Evolutionary conservation across 2,888 invertebrate species (phyloP).

Genomic region (Dynastes tityus): DNA sequence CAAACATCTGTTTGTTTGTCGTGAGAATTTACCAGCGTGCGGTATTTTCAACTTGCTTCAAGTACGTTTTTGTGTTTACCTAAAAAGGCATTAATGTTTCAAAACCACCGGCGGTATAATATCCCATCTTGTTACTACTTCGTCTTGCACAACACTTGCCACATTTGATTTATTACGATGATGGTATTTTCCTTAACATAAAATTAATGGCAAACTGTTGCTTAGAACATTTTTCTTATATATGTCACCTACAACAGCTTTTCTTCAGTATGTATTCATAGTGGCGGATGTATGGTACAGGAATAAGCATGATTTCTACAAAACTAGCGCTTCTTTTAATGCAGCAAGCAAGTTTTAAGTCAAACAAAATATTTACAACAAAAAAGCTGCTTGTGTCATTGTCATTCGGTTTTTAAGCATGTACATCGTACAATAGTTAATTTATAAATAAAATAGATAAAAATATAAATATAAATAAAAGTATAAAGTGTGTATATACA

Average conservation of each 20-base stretch:
- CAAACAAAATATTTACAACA: too few species aligned
- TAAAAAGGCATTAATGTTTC: slow-evolving; percentile 39
- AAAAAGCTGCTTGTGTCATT: too few species aligned
- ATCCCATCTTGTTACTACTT: neutral
- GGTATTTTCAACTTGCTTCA: slow-evolving; percentile 34
- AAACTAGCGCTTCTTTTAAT: too few species aligned
- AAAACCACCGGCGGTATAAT: neutral
- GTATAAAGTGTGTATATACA: too few species aligned
- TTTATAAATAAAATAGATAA: too few species aligned
- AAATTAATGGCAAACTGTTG: neutral
- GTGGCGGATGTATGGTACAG: too few species aligned
- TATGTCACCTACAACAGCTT: neutral
- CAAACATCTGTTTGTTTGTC: slow-evolving; percentile 42
- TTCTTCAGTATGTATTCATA: neutral
- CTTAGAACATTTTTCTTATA: neutral
- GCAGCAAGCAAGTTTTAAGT: too few species aligned
- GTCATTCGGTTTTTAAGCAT: too few species aligned
- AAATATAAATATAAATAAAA: too few species aligned
- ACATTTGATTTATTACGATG: slow-evolving; percentile 19
- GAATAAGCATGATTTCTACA: too few species aligned
- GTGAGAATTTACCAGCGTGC: slow-evolving; percentile 29
- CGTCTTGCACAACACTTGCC: neutral
- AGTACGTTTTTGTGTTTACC: slow-evolving; percentile 39
- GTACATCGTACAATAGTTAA: too few species aligned
- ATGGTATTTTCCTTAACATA: neutral